These are phyloP conservation scores for Thaumatotibia leucotreta DNA, from an alignment of 1,140 invertebrate genomes.

Conservation along the genomic window DNA sequence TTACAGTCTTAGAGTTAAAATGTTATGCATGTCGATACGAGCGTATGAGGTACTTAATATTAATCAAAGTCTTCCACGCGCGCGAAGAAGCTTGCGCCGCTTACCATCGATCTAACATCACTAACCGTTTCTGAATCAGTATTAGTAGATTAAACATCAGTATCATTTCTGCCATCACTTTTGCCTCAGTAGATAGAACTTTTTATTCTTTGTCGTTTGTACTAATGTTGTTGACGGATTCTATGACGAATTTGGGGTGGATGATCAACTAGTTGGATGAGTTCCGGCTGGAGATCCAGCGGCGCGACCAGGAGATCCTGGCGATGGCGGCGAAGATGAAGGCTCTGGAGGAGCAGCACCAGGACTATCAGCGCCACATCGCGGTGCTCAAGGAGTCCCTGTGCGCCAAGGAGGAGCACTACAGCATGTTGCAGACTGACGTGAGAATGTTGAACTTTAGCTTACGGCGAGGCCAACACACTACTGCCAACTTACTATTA, in stretches of 20 bases:
- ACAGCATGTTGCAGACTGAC: conserved; percentile 98
- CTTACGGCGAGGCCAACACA: background rate
- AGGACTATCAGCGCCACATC: conserved; percentile 97
- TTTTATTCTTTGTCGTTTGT: conserved; percentile 39
- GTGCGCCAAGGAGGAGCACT: conserved; percentile 98
- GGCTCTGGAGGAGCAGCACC: conserved; percentile 97
- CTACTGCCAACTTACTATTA: background rate
- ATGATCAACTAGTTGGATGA: conserved; percentile 90
- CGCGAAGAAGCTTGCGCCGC: conserved; percentile 55
- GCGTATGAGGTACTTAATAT: conserved; percentile 36
- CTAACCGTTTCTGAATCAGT: conserved; percentile 40
- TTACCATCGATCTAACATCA: conserved; percentile 55
- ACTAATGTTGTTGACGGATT: conserved; percentile 68
- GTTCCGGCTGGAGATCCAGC: conserved; percentile 94
- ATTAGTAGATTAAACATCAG: conserved; percentile 59
- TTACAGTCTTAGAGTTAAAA: conserved; percentile 30
- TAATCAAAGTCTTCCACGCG: conserved; percentile 15
- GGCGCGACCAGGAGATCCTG: conserved; percentile 96
- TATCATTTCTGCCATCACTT: conserved; percentile 68
- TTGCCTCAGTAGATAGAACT: conserved; percentile 69
- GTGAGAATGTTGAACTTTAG: conserved; percentile 78
- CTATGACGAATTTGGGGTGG: conserved; percentile 61
- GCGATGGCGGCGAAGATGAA: conserved; percentile 98
- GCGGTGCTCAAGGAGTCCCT: conserved; percentile 98
- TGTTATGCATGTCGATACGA: conserved; percentile 51